Base-by-base conservation (phyloP, 2,113 vertebrate genomes). In the Salvelinus alpinus region DNA sequence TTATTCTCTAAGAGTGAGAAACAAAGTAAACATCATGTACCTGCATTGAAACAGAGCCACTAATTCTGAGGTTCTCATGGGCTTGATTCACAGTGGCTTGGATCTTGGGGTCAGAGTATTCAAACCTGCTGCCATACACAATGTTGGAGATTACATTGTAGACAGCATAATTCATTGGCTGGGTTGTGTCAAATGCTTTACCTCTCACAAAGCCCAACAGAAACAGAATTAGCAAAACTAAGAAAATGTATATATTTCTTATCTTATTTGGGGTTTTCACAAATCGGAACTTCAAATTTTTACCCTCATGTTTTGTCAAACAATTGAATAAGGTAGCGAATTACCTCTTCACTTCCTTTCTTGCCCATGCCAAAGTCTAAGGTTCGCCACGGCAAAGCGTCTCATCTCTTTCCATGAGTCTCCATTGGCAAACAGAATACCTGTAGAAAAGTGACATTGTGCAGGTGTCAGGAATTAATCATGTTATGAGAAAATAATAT, bases 311-410 rank as follows among this genome's bases (percentile, higher is more conserved):
- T 6, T 70, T 5, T 22, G 0, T 64, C 66, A 65, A 81, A 76
- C 51, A 70, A 72, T 38, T 84, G n/a, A 6, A 31, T 78, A 14
- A 85, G 80, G 48, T 84, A 60, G 0, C 74, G 60, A 38, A 34
- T 6, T 34, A 7, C 34, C 34, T 34, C 85, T 64, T 93, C 89
- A 68, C 74, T 86, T 0, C 71, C 27, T 68, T 34, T 90, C 34
- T 87, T 92, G 3, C 90, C 92, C 90, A 92, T 91, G 8, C 92
- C 91, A 75, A 29, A 29, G 89, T 77, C 75, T 86, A 20, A 92
- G 78, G 3, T 73, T 91, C 2, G 74, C 73, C 13, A 92, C 34
- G 60, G 89, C 80, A 79, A 93, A 93, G 20, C 87, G 82, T 47
- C 88, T 88, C 90, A 91, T 91, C 74, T 88, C 31, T 6, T 34